Evolutionary conservation across 2,888 invertebrate species (phyloP), one percentile per base, ranked within the genome.

Genomic region (Drosophila acutilabella): DNA sequence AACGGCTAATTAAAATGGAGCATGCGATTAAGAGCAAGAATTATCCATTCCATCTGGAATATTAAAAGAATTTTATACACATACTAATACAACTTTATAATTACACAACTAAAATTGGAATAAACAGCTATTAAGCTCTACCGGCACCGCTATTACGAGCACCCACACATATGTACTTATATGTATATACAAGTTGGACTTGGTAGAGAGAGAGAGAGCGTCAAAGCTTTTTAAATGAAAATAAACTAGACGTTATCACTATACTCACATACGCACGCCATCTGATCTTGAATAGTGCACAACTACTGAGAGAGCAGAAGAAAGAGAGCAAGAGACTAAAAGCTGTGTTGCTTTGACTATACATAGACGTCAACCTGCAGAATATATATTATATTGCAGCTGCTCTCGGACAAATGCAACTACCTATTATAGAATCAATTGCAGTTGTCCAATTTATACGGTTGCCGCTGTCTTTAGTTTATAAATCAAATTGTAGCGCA

Each of bases 41-140:
- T 61, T 92, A 92, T 80, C 92, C 92, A 5, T 92, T 92, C 57
- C 73, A 81, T 74, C 85, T 90, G 78, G 90, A 89, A 41, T 91
- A 76, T 60, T 90, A 67, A 71, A 47, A 8, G 18, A 40, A 53
- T 14, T 8, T 53, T 13, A 16, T 26, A 26, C 1, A 8, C 18
- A 41, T 7, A 14, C 38, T 26, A 48, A 20, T 26, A 16, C 13
- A 44, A 40, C 26, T 60, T 40, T 16, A 70, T 53, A 42, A 51
- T 56, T 45, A 36, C 56, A 36, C 18, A 56, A 56, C 18, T 42
- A 18, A 5, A 18, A 18, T 8, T 18, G 44, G 36, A 44, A 56
- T 42, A 54, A 54, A 54, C 42, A 30, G 18, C 30, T 33, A 18
- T 42, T 33, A 6, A 42, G 30, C 33, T 33, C 8, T 14, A 26